These are phyloP conservation scores for Phlogophora meticulosa DNA, from an alignment of 2,888 invertebrate species.

Conservation along the genomic window DNA sequence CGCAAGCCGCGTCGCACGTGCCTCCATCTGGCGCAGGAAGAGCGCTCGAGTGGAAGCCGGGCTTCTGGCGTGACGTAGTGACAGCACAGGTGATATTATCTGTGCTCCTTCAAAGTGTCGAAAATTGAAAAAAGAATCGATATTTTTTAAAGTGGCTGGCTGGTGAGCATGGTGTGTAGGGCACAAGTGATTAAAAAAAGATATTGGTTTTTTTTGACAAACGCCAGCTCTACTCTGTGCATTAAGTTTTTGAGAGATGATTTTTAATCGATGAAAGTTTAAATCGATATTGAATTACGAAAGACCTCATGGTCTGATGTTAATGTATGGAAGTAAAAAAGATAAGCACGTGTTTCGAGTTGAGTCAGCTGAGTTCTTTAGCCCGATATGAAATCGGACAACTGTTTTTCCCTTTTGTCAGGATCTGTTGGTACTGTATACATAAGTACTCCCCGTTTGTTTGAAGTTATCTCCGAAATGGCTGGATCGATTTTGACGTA, in stretches of 20 bases:
- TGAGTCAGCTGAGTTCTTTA: background rate
- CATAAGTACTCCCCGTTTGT: no score
- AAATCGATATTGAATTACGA: conserved; percentile 21
- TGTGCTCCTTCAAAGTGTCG: conserved; percentile 34
- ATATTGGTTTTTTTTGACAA: background rate
- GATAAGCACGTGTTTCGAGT: conserved; percentile 6
- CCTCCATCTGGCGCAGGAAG: conserved; percentile 89
- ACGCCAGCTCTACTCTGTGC: background rate
- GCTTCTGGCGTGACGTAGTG: conserved; percentile 77
- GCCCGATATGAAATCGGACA: background rate
- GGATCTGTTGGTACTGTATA: background rate
- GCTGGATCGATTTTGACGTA: no score
- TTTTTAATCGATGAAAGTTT: conserved; percentile 19
- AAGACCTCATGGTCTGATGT: conserved; percentile 1
- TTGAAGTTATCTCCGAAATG: no score
- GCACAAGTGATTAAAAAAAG: conserved; percentile 23
- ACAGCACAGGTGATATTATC: conserved; percentile 75
- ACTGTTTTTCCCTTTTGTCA: background rate
- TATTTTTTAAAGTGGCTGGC: conserved; percentile 13
- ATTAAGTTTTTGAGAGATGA: conserved; percentile 9
- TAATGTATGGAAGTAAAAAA: conserved; percentile 9
- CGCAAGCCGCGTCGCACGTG: conserved; percentile 82
- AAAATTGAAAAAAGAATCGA: conserved; percentile 5
- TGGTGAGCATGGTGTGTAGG: conserved; percentile 7
- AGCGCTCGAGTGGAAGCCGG: conserved; percentile 86